These are phyloP conservation scores for Ectemnius lituratus DNA, from an alignment of 2,888 invertebrate species.

Conservation along the genomic window DNA sequence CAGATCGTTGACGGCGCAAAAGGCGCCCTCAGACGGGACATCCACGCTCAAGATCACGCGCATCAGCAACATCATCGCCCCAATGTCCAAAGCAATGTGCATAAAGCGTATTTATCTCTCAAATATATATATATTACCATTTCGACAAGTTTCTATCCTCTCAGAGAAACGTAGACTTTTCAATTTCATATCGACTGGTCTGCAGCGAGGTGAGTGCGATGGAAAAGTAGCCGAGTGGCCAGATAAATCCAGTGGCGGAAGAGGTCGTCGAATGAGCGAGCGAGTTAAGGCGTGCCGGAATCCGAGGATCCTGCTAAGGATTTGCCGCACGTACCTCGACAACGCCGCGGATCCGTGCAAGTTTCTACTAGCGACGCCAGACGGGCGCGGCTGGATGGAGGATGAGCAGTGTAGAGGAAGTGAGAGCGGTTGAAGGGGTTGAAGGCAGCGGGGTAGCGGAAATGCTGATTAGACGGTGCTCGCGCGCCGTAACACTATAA, in stretches of 20 bases:
- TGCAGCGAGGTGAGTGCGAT: background rate
- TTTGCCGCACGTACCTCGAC: slow-evolving; percentile 75
- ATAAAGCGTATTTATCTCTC: slow-evolving; percentile 23
- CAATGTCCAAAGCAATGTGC: background rate
- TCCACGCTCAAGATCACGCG: too few species aligned
- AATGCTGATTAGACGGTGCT: slow-evolving; percentile 77
- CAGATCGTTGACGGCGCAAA: slow-evolving; percentile 49
- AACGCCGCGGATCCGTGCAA: slow-evolving; percentile 69
- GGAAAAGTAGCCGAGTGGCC: background rate
- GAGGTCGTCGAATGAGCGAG: background rate
- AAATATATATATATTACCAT: background rate
- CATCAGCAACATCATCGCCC: background rate
- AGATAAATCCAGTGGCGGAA: too few species aligned
- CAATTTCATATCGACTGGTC: background rate
- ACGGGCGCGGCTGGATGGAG: slow-evolving; percentile 27
- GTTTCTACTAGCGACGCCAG: slow-evolving; percentile 50
- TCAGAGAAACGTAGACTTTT: background rate
- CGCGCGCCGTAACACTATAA: slow-evolving; percentile 76
- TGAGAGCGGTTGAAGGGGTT: slow-evolving; percentile 17
- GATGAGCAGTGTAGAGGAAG: slow-evolving; percentile 5
- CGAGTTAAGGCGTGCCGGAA: slow-evolving; percentile 64
- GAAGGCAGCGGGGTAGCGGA: slow-evolving; percentile 62
- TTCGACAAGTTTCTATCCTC: too few species aligned
- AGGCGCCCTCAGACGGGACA: background rate
- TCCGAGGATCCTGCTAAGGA: slow-evolving; percentile 73